phyloP scores from a whole-genome alignment of 2,113 vertebrate genomes.

The Aspidoscelis tigris region DNA sequence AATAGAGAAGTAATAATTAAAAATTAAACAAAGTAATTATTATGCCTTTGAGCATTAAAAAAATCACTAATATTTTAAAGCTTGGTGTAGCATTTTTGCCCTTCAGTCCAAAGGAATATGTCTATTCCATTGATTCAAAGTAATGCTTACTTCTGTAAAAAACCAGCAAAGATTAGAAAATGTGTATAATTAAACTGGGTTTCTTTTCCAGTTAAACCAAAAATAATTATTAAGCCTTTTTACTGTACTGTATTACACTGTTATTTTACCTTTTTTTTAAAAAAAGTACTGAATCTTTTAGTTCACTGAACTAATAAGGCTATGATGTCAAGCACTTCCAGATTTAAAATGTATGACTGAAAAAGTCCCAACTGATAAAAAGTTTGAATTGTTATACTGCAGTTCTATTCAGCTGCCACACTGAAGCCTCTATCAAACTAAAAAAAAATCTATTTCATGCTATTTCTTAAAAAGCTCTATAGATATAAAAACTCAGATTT shows the following conservation, averaged over 20 bases:
- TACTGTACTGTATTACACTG: constrained; percentile 1
- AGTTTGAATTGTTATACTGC: constrained; percentile 60
- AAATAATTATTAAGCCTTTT: constrained; percentile 24
- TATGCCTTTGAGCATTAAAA: constrained; percentile 60
- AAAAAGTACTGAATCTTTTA: constrained; percentile 53
- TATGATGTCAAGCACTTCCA: constrained; percentile 63
- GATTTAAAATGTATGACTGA: constrained; percentile 56
- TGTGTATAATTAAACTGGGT: constrained; percentile 29
- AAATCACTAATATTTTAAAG: constrained; percentile 56
- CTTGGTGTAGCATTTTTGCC: constrained; percentile 52
- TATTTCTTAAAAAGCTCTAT: constrained; percentile 65
- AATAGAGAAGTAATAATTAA: constrained; percentile 65
- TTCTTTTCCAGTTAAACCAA: constrained; percentile 33
- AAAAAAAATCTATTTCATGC: constrained; percentile 60
- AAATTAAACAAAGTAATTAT: constrained; percentile 64
- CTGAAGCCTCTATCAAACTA: background rate
- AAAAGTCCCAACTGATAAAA: constrained; percentile 30
- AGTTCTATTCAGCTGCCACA: constrained; percentile 57
- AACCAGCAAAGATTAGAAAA: constrained; percentile 31
- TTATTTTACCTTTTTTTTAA: background rate
- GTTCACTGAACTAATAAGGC: constrained; percentile 59
- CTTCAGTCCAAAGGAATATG: constrained; percentile 45
- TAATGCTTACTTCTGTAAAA: constrained; percentile 21
- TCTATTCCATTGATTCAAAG: constrained; percentile 51
- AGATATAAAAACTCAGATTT: constrained; percentile 66